These are phyloP conservation scores for Nasonia vitripennis DNA, from an alignment of 1,140 invertebrate species.

Conservation along the genomic window DNA sequence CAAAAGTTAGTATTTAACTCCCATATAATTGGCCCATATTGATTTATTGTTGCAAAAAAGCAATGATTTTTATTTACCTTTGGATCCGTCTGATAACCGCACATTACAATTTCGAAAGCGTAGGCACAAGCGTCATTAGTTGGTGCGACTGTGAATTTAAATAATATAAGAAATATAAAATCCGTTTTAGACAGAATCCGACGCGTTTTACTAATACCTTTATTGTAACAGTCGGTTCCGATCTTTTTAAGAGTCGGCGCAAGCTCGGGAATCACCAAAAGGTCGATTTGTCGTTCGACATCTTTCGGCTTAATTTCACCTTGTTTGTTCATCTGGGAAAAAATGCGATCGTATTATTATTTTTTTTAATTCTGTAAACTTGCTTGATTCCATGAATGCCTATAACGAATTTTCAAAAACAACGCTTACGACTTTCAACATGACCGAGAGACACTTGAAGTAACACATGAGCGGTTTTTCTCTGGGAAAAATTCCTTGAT, in stretches of 20 bases:
- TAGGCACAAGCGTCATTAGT: conserved; percentile 4
- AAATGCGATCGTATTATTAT: background rate
- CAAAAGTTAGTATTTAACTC: background rate
- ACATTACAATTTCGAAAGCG: background rate
- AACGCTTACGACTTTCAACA: conserved; percentile 22
- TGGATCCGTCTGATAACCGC: background rate
- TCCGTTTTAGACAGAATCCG: background rate
- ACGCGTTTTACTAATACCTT: background rate
- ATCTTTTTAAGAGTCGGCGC: background rate
- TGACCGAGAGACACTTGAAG: conserved; percentile 2
- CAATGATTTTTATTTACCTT: background rate
- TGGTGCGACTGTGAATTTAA: background rate
- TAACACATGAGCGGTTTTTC: conserved; percentile 30
- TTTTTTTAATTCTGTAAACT: background rate
- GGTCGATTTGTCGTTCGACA: background rate
- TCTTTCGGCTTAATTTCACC: background rate
- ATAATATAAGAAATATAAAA: background rate
- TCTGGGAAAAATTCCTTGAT: background rate
- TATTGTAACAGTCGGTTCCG: background rate
- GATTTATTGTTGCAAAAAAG: background rate
- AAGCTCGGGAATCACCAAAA: background rate
- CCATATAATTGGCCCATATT: no score
- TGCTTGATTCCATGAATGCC: background rate
- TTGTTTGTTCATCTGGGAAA: conserved; percentile 19
- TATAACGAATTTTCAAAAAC: background rate